Evolutionary conservation across 2,888 invertebrate genomes (phyloP), one percentile per base, ranked within the genome.

Genomic region (Drosophila macrospina): DNA sequence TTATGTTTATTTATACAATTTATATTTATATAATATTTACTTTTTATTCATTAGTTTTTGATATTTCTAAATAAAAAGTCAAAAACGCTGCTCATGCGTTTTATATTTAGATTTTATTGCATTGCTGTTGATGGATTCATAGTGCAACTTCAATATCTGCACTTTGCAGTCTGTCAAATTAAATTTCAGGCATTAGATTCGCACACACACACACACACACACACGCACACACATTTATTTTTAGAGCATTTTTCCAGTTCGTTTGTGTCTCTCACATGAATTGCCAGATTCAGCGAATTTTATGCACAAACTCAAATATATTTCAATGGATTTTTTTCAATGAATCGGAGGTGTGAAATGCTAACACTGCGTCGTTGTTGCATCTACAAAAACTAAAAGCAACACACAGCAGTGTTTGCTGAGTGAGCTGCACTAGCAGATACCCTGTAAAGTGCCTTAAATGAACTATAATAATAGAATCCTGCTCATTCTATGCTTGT

Each of bases 331-430:
- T 72, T 73, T 60, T 60, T 67, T 67, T 67, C 79, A 67, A 77
- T 83, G 71, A 76, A 69, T 74, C 47, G 47, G 68, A 79, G 82
- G 82, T 83, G 82, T 80, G 84, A 83, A 83, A 68, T 86, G 69
- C 70, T 59, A 70, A 70, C 66, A 54, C 57, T 59, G 52, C 26
- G 24, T 13, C 51, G 51, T 20, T 52, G 65, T 37, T 42, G 51
- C 41, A 24, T 1, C 26, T 32, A 8, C 32, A 66, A 28, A 26
- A 32, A 15, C 52, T 20, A 39, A 37, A 48, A 44, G 28, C 52
- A 24, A 15, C 20, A 41, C 39, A 28, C 10, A 20, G 8, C 2
- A 10, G 8, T 1, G 15, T 34, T 5, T 8, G n/a, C 5, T n/a
- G 36, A 6, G 8, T 24, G 39, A 20, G 3, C 3, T 34, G 10